A percentile compares a stretch with the other conserved stretches of the same genome.
These are phyloP conservation scores for Tanytarsus gracilentus DNA, from an alignment of 2,888 invertebrate species.

Conservation along the genomic window DNA sequence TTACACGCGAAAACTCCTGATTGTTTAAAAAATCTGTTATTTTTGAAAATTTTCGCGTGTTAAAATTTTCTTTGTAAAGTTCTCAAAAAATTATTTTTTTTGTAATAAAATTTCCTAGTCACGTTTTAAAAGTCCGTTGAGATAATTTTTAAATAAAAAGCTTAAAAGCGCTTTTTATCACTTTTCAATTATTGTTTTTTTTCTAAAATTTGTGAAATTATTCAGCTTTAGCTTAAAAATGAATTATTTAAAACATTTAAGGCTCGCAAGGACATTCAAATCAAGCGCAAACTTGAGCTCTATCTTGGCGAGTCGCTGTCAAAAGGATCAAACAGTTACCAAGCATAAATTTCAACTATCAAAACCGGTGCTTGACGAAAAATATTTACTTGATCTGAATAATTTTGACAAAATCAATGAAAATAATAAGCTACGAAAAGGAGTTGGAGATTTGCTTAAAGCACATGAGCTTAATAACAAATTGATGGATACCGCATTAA, in stretches of 20 bases:
- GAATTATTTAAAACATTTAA: background rate
- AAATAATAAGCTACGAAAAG: slow-evolving; percentile 59
- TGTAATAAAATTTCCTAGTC: background rate
- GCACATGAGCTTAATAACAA: slow-evolving; percentile 47
- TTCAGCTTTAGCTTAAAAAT: background rate
- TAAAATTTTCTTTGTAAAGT: no score
- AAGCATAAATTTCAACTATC: slow-evolving; percentile 3
- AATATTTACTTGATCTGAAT: slow-evolving; percentile 53
- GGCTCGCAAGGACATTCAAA: background rate
- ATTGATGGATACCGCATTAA: slow-evolving; percentile 34
- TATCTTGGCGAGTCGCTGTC: background rate
- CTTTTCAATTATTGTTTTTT: no score
- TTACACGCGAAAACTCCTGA: slow-evolving; percentile 32
- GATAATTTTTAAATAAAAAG: background rate
- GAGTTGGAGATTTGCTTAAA: slow-evolving; percentile 54
- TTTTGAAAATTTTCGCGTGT: no score
- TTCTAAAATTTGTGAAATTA: no score
- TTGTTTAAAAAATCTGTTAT: no score
- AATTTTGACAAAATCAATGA: slow-evolving; percentile 53
- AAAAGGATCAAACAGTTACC: background rate
- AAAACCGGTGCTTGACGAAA: slow-evolving; percentile 42
- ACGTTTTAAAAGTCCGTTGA: background rate
- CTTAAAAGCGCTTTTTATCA: no score
- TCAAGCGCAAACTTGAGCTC: background rate
- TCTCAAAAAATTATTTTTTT: no score